Evolutionary conservation across 2,888 invertebrate species (phyloP).

Genomic region (Apamea monoglypha): DNA sequence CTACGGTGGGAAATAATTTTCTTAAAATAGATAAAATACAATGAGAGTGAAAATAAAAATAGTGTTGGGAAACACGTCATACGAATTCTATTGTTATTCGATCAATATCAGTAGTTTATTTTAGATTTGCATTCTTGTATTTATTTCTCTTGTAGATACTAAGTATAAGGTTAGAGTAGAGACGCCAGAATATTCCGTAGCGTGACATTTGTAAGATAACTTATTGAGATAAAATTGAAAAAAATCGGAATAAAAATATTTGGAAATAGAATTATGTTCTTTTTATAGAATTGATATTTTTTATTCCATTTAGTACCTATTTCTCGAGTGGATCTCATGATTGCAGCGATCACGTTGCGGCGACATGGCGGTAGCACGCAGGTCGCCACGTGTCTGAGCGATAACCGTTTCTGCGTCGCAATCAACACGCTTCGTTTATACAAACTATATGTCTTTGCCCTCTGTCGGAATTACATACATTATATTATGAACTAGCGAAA

Average conservation of each 20-base stretch:
- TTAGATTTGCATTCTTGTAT: slow-evolving; percentile 7
- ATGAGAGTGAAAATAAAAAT: slow-evolving; percentile 40
- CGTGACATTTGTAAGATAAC: slow-evolving; percentile 15
- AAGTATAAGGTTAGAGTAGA: not conserved
- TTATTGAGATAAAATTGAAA: slow-evolving; percentile 4
- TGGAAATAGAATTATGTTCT: slow-evolving; percentile 26
- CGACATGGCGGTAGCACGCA: slow-evolving; percentile 76
- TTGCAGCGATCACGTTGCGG: slow-evolving; percentile 77
- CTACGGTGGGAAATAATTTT: slow-evolving; percentile 21
- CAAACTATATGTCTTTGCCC: slow-evolving; percentile 69
- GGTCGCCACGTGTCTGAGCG: slow-evolving; percentile 77
- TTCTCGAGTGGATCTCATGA: slow-evolving; percentile 67
- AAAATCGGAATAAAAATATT: slow-evolving; percentile 2
- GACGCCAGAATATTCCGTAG: slow-evolving; percentile 15
- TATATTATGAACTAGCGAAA: slow-evolving; percentile 51
- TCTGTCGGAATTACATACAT: slow-evolving; percentile 40
- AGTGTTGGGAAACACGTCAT: slow-evolving; percentile 25
- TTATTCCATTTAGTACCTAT: slow-evolving; percentile 51
- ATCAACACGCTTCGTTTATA: slow-evolving; percentile 62
- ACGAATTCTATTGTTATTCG: slow-evolving; percentile 26
- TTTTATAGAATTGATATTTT: slow-evolving; percentile 45
- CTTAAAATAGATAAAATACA: slow-evolving; percentile 19
- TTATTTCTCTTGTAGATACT: not conserved
- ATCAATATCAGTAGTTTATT: slow-evolving; percentile 20
- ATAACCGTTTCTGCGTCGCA: slow-evolving; percentile 79